Evolutionary conservation across 2,113 vertebrate species (phyloP), one percentile per base, ranked within the genome.

Genomic region (Ardeotis arabs): DNA sequence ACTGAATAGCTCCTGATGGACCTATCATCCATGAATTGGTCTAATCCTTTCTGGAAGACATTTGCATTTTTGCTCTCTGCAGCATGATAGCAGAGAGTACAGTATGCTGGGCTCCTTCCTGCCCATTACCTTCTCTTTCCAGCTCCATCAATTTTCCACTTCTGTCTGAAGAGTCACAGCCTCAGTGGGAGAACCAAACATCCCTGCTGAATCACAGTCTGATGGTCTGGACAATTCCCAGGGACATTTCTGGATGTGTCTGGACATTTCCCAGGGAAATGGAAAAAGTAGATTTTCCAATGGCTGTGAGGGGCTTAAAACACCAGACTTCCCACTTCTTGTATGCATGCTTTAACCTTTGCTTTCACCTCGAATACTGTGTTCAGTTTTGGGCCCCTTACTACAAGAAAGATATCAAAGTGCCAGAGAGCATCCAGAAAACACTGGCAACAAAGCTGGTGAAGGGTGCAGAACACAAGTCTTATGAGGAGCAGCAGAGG

Each of bases 31-130:
- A 0, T 55, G 24, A 88, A 67, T 90, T 77, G 49, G 28, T 28
- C 52, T 92, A 20, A 19, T 89, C 11, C 20, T 91, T 91, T 89
- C 91, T 84, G 52, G 33, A 75, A 49, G 14, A 68, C 12, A 60
- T 87, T 95, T 67, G 5, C 87, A 75, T 63, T 94, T 92, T 68
- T 50, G 8, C 20, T 72, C 29, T 78, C 52, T 81, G 44, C 44
- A 87, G 28, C 18, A 52, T 60, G 56, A 75, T n/a, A 89, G 10
- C 52, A 91, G 33, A 50, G 20, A 44, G 37, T 67, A 59, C 29
- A 68, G 44, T 85, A 21, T 33, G 14, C 14, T 5, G 8, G 23
- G 5, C 18, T 82, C 31, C 47, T 89, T 91, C 35, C 52, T 84
- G 19, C 14, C 21, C 37, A 56, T 81, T 81, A 52, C 39, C 28